Evolutionary conservation across 2,888 invertebrate genomes (phyloP), one percentile per base, ranked within the genome.

Genomic region (Ectemnius lituratus): DNA sequence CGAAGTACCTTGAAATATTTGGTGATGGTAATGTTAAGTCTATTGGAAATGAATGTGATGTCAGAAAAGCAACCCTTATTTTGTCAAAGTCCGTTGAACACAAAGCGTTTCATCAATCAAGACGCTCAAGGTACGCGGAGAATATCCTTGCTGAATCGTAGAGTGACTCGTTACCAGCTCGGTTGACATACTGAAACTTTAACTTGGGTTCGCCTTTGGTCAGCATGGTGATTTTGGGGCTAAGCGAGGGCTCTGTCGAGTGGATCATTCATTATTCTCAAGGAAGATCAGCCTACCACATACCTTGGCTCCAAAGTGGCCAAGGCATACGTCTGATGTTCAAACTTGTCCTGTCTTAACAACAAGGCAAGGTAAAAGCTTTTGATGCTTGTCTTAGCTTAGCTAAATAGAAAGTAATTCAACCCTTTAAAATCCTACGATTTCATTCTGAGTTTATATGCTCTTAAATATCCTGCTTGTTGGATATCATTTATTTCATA

Each of bases 151-250:
- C 16, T 64, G 62, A 73, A 27, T 67, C 23, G 16, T 67, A 64
- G 70, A 66, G 67, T 37, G 49, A 68, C 61, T 28, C 47, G 64
- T 79, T 75, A 78, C 80, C 69, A 76, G 74, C 73, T 79, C 75
- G 61, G 85, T 81, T 81, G 83, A 85, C 80, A 69, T 65, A 71
- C 57, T 86, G 87, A 87, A 87, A 86, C 80, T 87, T 87, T 86
- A 84, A 86, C 72, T 16, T 63, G 62, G 56, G 78, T 80, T 79
- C 84, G 75, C 84, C 80, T 86, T 84, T 75, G 77, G 78, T 78
- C 70, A 75, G 65, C 67, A 62, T 70, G 73, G 70, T 72, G 73
- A 73, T 71, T 68, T 65, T 1, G 11, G 37, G 37, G 37, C 8
- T 6, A 8, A 37, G 11, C 8, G 8, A 11, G 5, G 37, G 37